phyloP scores from a whole-genome alignment of 2,113 vertebrate genomes.

The Bettongia penicillata region DNA sequence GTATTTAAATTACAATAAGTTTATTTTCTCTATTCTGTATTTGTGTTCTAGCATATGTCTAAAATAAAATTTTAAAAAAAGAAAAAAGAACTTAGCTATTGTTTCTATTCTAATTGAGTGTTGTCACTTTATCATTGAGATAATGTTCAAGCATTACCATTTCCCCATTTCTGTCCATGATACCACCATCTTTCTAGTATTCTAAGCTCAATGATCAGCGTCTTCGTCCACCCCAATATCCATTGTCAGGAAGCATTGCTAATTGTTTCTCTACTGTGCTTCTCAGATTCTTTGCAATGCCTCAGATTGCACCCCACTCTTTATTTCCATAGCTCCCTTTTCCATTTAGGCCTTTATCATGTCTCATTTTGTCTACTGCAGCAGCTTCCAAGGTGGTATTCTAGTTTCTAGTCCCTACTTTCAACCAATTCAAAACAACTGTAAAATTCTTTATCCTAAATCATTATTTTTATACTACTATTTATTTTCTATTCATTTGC shows the following conservation, averaged over 20 bases:
- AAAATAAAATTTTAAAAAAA: too few relatives aligned
- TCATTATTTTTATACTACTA: neutral
- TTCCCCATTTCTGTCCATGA: neutral
- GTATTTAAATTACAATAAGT: too few relatives aligned
- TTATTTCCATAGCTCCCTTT: neutral
- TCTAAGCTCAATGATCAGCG: neutral
- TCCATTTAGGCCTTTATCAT: neutral
- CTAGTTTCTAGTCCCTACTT: neutral
- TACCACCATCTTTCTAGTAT: neutral
- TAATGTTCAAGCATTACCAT: neutral
- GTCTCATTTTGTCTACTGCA: neutral
- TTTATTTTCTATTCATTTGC: neutral
- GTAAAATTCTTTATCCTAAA: neutral
- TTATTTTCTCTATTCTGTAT: too few relatives aligned
- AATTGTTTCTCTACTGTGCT: neutral
- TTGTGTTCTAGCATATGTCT: too few relatives aligned
- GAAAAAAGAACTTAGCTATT: neutral
- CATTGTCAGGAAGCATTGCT: conserved; percentile 15
- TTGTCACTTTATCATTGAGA: conserved; percentile 10
- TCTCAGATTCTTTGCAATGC: neutral
- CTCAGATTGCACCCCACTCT: neutral
- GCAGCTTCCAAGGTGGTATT: neutral
- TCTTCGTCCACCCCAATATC: neutral
- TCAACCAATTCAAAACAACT: neutral
- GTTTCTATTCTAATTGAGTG: neutral